Percentiles rank a stretch among this genome's conserved stretches.
These are phyloP conservation scores for Invenusta paracnida DNA, from an alignment of 2,888 invertebrate species.

Conservation along the genomic window DNA sequence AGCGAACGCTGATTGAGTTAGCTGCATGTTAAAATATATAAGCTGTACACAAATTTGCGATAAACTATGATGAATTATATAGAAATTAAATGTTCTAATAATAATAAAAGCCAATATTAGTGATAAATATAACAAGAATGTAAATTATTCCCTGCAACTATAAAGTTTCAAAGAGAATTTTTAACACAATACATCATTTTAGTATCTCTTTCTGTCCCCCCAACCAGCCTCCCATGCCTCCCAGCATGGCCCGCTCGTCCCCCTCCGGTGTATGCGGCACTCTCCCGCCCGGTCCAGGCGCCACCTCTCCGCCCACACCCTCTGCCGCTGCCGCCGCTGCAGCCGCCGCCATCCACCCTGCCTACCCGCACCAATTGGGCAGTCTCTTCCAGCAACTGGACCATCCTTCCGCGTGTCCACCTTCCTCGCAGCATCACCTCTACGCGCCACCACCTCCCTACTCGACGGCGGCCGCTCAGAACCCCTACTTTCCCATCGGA, in stretches of 20 bases:
- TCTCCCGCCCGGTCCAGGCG: neutral
- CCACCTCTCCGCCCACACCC: neutral
- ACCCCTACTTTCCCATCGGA: conserved; percentile 13
- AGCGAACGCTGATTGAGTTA: too few species aligned
- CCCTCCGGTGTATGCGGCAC: neutral
- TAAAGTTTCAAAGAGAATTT: too few species aligned
- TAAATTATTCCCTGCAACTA: too few species aligned
- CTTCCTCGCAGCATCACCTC: neutral
- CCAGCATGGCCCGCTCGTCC: neutral
- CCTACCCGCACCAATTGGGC: neutral
- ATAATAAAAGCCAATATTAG: too few species aligned
- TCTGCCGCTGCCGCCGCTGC: neutral
- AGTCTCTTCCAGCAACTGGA: neutral
- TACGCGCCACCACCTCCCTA: neutral
- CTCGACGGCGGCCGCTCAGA: neutral
- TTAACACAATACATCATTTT: too few species aligned
- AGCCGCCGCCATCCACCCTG: neutral
- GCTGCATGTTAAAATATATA: too few species aligned
- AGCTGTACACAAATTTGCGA: too few species aligned
- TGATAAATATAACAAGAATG: too few species aligned
- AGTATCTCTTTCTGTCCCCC: too few species aligned
- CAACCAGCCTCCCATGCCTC: conserved; percentile 2
- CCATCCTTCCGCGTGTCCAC: neutral
- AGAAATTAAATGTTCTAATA: too few species aligned
- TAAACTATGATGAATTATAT: too few species aligned